Base-by-base conservation (phyloP, 2,797 vertebrate species). In the Rhodeus uyekii region DNA sequence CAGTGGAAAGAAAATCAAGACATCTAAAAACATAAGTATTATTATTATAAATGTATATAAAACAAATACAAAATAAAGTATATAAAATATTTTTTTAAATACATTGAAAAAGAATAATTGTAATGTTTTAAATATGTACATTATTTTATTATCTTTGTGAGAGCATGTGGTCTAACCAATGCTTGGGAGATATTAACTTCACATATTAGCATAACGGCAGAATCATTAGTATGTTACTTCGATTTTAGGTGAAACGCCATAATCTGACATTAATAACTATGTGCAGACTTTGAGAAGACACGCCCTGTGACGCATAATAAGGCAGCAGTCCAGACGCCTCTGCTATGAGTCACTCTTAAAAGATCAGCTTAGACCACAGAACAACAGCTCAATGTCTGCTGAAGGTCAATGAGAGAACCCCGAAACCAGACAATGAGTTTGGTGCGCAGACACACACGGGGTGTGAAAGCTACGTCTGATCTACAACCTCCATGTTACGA, bases 291-390 rank as follows among this genome's bases (percentile, higher is more conserved):
- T 50, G 8, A 63, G 44, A 48, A 2, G 14, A 58, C 32, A 71
- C 53, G 55, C 42, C 75, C 63, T 13, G 50, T 48, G 50, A 60
- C 64, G 50, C 50, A 76, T 61, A 72, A 78, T 67, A 46, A 34
- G 39, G 46, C 27, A 58, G 29, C 32, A 16, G 72, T 53, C 44
- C 48, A 82, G 48, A 76, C 38, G 12, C 65, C 39, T 34, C 67
- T 46, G 39, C 55, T 27, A 24, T 71, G 67, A 80, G 22, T 80
- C 78, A 80, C 22, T 44, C 22, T 61, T 61, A 67, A 81, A 65
- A 55, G 29, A 81, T 75, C 46, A 75, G 24, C 38, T 48, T 38
- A 38, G 32, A 65, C 46, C 80, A 81, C 60, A 81, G 38, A 81
- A 81, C 80, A 65, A 53, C 71, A 75, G 29, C 44, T 53, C 24